Evolutionary conservation across 2,113 vertebrate genomes (phyloP).

Genomic region (Myotis lucifugus): DNA sequence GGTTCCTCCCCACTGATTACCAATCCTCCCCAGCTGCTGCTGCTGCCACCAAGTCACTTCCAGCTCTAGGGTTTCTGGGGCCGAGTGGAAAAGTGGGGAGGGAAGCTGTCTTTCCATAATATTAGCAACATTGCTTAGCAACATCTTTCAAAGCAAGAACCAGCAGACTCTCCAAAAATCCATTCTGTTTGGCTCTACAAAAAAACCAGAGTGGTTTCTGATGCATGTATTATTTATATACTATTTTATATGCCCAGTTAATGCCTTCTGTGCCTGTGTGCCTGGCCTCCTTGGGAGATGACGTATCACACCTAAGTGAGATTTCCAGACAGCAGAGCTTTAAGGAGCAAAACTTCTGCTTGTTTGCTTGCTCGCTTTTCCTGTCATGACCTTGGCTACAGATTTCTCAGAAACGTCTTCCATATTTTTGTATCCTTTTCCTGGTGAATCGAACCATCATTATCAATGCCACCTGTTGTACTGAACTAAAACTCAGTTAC

Average conservation of each 20-base stretch:
- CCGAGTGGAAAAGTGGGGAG: constrained; percentile 29
- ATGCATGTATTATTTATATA: constrained; percentile 64
- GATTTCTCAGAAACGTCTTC: background rate
- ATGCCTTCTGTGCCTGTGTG: constrained; percentile 51
- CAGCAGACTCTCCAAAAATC: constrained; percentile 65
- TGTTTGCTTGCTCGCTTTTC: constrained; percentile 23
- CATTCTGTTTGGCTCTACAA: constrained; percentile 53
- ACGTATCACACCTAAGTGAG: background rate
- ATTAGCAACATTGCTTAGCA: constrained; percentile 78
- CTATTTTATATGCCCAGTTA: constrained; percentile 29
- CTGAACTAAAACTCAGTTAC: background rate
- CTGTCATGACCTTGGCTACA: constrained; percentile 39
- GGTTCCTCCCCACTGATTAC: background rate
- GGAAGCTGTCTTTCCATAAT: constrained; percentile 69
- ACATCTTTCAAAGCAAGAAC: constrained; percentile 67
- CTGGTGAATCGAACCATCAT: background rate
- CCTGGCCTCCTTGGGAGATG: constrained; percentile 7
- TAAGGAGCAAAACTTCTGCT: constrained; percentile 37
- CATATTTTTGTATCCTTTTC: constrained; percentile 28
- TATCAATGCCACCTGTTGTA: background rate
- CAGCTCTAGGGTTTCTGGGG: background rate
- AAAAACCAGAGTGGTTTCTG: constrained; percentile 51
- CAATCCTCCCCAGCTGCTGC: background rate
- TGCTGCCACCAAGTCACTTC: constrained; percentile 20
- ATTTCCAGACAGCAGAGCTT: constrained; percentile 41